Conservation (phyloP, 2,797 vertebrate species). For the Clarias fuscus region DNA sequence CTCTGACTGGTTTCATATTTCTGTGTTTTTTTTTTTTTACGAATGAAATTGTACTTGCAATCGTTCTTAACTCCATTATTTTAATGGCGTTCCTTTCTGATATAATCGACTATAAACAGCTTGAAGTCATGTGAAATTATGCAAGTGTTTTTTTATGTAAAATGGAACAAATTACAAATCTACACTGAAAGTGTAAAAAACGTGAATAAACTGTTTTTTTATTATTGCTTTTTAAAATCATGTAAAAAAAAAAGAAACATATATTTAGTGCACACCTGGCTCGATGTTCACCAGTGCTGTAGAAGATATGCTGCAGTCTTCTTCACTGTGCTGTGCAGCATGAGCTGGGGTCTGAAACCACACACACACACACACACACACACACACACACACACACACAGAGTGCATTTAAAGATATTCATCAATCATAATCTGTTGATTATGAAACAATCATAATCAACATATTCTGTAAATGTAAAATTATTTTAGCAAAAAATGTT, state of each 20-base stretch:
- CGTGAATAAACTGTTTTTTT: neutral
- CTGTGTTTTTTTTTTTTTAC: neutral
- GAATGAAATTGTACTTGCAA: neutral
- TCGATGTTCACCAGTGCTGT: neutral
- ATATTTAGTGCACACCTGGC: neutral
- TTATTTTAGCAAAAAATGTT: neutral
- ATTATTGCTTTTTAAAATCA: neutral
- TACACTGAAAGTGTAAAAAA: neutral
- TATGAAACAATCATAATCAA: neutral
- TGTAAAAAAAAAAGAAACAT: neutral
- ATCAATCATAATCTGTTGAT: too few species aligned
- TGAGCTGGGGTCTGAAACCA: neutral
- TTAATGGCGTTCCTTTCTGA: neutral
- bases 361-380: constrained; percentile 9
- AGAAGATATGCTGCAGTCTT: constrained; percentile 3
- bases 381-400: constrained; percentile 15
- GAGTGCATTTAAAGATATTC: neutral
- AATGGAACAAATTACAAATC: neutral
- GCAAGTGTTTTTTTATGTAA: neutral
- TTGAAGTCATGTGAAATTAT: neutral
- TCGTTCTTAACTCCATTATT: neutral
- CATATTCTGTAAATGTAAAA: neutral
- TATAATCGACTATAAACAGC: constrained; percentile 5
- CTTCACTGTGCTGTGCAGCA: constrained; percentile 28
- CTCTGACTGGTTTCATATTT: neutral